Evolutionary conservation across 2,888 invertebrate genomes (phyloP).

Genomic region (Blastobasis lacticolella): DNA sequence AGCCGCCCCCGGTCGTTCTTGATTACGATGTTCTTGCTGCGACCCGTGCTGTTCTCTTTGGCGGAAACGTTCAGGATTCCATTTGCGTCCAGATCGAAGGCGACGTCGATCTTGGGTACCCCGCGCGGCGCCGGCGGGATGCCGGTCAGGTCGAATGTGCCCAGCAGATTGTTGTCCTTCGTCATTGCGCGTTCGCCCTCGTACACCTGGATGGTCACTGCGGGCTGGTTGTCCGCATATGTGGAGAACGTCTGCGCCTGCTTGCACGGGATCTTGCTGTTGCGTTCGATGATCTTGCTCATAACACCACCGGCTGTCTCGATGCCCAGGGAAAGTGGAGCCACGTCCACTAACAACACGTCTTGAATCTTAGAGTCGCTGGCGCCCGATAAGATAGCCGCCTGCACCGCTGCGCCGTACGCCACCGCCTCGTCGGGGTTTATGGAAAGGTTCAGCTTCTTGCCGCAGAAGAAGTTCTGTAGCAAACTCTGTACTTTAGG

Average conservation of each 20-base stretch:
- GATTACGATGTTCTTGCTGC: slow-evolving; percentile 81
- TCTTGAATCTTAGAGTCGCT: slow-evolving; percentile 80
- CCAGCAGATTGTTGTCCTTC: slow-evolving; percentile 78
- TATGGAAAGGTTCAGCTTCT: slow-evolving; percentile 78
- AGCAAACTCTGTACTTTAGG: slow-evolving; percentile 81
- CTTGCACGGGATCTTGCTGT: slow-evolving; percentile 77
- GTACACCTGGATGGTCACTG: slow-evolving; percentile 78
- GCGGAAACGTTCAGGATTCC: slow-evolving; percentile 85
- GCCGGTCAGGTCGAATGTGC: slow-evolving; percentile 74
- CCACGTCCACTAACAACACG: slow-evolving; percentile 63
- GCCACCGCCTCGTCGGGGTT: slow-evolving; percentile 85
- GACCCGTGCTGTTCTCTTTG: slow-evolving; percentile 72
- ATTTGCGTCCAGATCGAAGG: slow-evolving; percentile 81
- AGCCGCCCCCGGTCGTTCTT: slow-evolving; percentile 84
- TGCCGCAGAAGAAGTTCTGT: slow-evolving; percentile 80
- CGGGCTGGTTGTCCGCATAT: slow-evolving; percentile 82
- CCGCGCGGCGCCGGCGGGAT: slow-evolving; percentile 77
- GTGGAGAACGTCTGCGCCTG: slow-evolving; percentile 80
- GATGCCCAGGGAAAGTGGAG: slow-evolving; percentile 77
- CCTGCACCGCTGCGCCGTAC: slow-evolving; percentile 80
- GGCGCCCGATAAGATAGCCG: slow-evolving; percentile 78
- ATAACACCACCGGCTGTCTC: slow-evolving; percentile 84
- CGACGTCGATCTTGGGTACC: slow-evolving; percentile 75
- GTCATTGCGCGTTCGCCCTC: slow-evolving; percentile 83
- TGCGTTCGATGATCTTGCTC: slow-evolving; percentile 79